Evolutionary conservation across 37 sponge, comb jelly and placozoan species (phyloP).

Genomic region (Crambe crambe): DNA sequence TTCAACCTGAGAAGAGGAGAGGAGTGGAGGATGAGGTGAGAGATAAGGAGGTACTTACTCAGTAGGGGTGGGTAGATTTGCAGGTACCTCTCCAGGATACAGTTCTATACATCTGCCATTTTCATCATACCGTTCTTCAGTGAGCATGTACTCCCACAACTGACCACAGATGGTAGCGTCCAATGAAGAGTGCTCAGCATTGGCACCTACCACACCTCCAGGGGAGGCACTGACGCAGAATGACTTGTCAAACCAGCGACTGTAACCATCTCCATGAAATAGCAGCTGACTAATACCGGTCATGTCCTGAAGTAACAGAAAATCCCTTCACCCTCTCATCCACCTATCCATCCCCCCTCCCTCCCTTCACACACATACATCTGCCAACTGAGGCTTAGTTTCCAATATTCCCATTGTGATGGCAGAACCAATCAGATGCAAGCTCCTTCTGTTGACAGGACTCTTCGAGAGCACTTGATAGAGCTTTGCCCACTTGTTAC

Average conservation of each 20-base stretch:
- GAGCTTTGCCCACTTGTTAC: slow-evolving; percentile 69
- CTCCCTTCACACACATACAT: not conserved
- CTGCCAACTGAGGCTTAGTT: not conserved
- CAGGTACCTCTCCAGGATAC: slow-evolving; percentile 5
- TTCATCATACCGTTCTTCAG: slow-evolving; percentile 58
- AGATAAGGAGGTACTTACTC: slow-evolving; percentile 1
- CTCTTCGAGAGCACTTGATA: slow-evolving; percentile 20
- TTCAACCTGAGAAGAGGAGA: slow-evolving; percentile 41
- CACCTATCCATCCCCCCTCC: not conserved
- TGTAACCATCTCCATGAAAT: slow-evolving; percentile 59
- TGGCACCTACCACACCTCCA: slow-evolving; percentile 36
- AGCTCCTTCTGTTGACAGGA: slow-evolving; percentile 20
- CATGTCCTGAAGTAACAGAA: slow-evolving; percentile 22
- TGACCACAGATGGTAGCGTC: slow-evolving; percentile 76
- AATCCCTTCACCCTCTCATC: not conserved
- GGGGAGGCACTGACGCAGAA: slow-evolving; percentile 6
- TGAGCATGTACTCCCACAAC: slow-evolving; percentile 53
- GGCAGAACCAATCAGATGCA: slow-evolving; percentile 30
- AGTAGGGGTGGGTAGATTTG: slow-evolving; percentile 26
- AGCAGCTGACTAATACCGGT: not conserved
- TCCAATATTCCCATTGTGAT: slow-evolving; percentile 5
- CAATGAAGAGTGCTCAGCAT: slow-evolving; percentile 72
- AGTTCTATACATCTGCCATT: slow-evolving; percentile 48
- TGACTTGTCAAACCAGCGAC: slow-evolving; percentile 77
- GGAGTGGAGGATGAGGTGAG: no score